Evolutionary conservation across 2,888 invertebrate genomes (phyloP).

Genomic region (Tetranychus truncatus): DNA sequence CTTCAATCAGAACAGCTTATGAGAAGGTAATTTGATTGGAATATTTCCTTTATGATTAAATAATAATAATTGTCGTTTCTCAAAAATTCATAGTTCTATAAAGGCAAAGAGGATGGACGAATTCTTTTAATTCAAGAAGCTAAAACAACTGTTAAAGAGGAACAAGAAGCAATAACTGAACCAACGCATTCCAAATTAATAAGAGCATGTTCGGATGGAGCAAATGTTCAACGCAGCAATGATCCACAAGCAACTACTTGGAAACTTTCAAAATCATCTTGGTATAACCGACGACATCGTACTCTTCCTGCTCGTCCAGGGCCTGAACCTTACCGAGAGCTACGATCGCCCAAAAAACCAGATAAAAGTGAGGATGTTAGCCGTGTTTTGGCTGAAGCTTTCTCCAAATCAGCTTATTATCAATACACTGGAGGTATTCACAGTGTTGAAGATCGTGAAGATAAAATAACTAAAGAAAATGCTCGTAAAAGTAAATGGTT

Average conservation of each 20-base stretch:
- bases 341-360: neutral
- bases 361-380: constrained; percentile 5
- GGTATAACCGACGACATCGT: neutral
- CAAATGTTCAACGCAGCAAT: neutral
- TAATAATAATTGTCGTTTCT: no score
- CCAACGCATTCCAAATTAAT: neutral
- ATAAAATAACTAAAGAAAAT: constrained; percentile 1
- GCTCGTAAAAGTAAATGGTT: constrained; percentile 9
- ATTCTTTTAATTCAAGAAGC: neutral
- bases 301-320: neutral
- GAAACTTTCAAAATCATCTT: neutral
- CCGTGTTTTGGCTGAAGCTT: constrained; percentile 5
- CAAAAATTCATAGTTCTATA: neutral
- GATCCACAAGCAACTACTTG: neutral
- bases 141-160: neutral
- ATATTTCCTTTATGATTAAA: neutral
- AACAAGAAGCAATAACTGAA: neutral
- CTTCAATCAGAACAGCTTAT: neutral
- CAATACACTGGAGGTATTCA: constrained; percentile 9
- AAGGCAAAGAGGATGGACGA: neutral
- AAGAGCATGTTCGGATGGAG: neutral
- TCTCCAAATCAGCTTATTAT: constrained; percentile 11
- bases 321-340: neutral
- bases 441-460: constrained; percentile 7
- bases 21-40: constrained; percentile 1